Percentiles rank a stretch among this genome's conserved stretches.
Evolutionary conservation across 2,888 invertebrate genomes (phyloP).

Genomic region (Cephus runcator): DNA sequence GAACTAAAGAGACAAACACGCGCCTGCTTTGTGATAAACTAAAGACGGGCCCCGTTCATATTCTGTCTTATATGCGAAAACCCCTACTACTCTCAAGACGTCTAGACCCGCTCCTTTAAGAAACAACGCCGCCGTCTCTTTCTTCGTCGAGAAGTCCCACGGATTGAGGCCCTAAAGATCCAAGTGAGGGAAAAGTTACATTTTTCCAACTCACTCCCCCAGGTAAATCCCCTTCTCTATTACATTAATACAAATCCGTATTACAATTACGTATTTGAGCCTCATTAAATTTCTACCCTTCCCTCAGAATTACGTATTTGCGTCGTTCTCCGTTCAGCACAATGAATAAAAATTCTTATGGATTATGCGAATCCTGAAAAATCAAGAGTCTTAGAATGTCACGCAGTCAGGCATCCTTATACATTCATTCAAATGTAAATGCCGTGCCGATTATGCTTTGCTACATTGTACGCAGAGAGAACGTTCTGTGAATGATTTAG

Average conservation of each 20-base stretch:
- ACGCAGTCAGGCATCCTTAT: neutral
- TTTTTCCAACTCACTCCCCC: neutral
- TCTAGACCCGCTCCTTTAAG: slow-evolving; percentile 4
- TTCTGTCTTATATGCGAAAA: slow-evolving; percentile 61
- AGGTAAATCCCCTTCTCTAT: neutral
- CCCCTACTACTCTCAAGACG: slow-evolving; percentile 50
- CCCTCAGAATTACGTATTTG: neutral
- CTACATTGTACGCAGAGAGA: neutral
- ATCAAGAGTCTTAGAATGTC: neutral
- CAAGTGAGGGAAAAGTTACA: neutral
- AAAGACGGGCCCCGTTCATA: slow-evolving; percentile 60
- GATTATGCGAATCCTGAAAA: neutral
- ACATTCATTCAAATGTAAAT: neutral
- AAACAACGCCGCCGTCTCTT: slow-evolving; percentile 8
- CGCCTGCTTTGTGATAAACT: slow-evolving; percentile 58
- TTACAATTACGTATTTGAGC: neutral
- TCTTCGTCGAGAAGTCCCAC: slow-evolving; percentile 8
- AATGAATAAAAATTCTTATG: neutral
- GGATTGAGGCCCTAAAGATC: neutral
- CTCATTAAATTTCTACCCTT: neutral
- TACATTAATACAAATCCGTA: neutral
- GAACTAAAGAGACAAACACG: slow-evolving; percentile 25
- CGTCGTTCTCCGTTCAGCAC: neutral
- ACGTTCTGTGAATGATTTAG: neutral
- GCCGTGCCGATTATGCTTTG: neutral